Conservation (phyloP, 2,888 invertebrate species). For the Homarus gammarus region DNA sequence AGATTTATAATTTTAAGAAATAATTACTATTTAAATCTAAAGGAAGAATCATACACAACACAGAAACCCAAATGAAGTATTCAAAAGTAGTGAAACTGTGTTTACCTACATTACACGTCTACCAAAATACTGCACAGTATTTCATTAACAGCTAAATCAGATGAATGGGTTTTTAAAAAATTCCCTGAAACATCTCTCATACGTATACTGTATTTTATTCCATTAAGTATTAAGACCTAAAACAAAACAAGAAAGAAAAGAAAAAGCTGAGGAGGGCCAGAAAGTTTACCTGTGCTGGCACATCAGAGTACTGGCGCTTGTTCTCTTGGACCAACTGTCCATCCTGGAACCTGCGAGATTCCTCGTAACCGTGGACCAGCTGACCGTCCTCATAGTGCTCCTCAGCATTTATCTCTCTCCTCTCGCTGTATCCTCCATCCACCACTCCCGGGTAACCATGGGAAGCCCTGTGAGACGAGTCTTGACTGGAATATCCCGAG, state of each 20-base stretch:
- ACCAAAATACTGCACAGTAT: no score
- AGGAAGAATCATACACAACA: no score
- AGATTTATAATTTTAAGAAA: no score
- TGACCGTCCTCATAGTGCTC: constrained; percentile 72
- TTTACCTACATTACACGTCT: no score
- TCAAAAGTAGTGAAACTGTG: no score
- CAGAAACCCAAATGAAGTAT: no score
- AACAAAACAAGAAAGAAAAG: background rate
- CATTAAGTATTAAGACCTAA: background rate
- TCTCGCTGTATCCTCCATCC: constrained; percentile 33
- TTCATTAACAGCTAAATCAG: no score
- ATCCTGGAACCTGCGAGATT: constrained; percentile 51
- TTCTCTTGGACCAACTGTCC: constrained; percentile 61
- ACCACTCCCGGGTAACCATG: constrained; percentile 16
- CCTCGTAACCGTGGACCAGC: constrained; percentile 62
- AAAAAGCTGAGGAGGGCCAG: background rate
- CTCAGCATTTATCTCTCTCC: constrained; percentile 61
- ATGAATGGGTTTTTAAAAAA: no score
- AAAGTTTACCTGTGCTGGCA: constrained; percentile 20
- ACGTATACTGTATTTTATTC: no score
- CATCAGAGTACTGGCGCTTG: constrained; percentile 56
- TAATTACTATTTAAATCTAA: no score
- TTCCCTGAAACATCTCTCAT: no score
- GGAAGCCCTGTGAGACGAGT: background rate
- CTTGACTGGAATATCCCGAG: background rate